phyloP scores from a whole-genome alignment of 2,888 invertebrate species.

The Schizaphis graminum region DNA sequence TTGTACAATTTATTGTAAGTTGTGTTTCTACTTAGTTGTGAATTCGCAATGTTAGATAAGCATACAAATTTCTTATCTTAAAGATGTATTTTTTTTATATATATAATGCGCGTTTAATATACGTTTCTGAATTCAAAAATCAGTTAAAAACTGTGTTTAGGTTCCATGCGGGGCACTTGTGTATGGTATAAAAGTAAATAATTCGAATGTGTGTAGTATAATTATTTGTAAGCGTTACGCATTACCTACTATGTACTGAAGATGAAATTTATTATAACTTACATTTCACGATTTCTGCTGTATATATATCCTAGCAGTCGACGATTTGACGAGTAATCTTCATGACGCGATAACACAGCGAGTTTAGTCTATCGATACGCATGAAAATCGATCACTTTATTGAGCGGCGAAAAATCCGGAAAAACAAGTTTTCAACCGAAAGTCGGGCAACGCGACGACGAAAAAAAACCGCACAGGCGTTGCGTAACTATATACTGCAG shows the following conservation, averaged over 20 bases:
- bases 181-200: neutral
- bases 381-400: neutral
- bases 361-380: neutral
- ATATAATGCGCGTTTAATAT: too few relatives aligned
- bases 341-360: conserved; percentile 10
- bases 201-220: neutral
- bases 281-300: conserved; percentile 2
- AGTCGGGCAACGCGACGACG: neutral
- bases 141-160: too few relatives aligned
- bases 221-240: neutral
- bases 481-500: neutral
- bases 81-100: too few relatives aligned
- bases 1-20: too few relatives aligned
- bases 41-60: neutral
- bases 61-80: too few relatives aligned
- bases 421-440: neutral
- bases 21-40: neutral
- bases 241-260: neutral
- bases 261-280: neutral
- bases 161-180: neutral
- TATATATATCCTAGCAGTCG: neutral
- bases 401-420: neutral
- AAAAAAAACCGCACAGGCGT: neutral
- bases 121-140: too few relatives aligned
- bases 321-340: neutral